Evolutionary conservation across 2,797 vertebrate genomes (phyloP), one percentile per base, ranked within the genome.

Genomic region (Acrossocheilus wenchowensis): DNA sequence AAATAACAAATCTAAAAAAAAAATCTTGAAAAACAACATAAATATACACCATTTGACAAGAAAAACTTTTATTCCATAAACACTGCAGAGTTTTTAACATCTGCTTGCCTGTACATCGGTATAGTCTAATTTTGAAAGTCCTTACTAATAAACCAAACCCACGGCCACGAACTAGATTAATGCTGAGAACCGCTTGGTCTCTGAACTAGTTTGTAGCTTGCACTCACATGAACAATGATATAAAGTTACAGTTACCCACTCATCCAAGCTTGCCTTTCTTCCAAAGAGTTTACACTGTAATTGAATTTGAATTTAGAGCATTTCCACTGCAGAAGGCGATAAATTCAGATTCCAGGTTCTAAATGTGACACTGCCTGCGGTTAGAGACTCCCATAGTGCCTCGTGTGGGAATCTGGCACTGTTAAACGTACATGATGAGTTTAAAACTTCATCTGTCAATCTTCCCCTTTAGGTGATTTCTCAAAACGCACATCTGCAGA

Each of bases 381-480:
- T 66, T 54, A 79, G 45, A 52, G 66, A 50, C 81, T 84, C 82
- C 79, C 60, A 72, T 26, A 11, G 82, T 26, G 81, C 87, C 78
- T 75, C 39, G 57, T 75, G 79, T 66, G 75, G 41, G 30, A 73
- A 79, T 81, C 78, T 77, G 77, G 57, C 77, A n/a, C 36, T 79
- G 78, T 84, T 82, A 87, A 91, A 88, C 91, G 91, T 45, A 77
- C 87, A 85, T 93, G 90, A 94, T 94, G 90, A 89, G 89, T 93
- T 95, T 94, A 93, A 90, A 91, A 92, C 89, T 93, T 93, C 92
- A 93, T 92, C 92, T 94, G 94, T 93, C 93, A 78, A 81, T 93
- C 93, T 93, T 92, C 89, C 90, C 75, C 86, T 81, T 77, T 45
- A 48, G 85, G 79, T 73, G 54, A 66, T 57, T 34, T 74, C 77